Evolutionary conservation across 2,113 vertebrate species (phyloP).

Genomic region (Gallinago jamesoni): DNA sequence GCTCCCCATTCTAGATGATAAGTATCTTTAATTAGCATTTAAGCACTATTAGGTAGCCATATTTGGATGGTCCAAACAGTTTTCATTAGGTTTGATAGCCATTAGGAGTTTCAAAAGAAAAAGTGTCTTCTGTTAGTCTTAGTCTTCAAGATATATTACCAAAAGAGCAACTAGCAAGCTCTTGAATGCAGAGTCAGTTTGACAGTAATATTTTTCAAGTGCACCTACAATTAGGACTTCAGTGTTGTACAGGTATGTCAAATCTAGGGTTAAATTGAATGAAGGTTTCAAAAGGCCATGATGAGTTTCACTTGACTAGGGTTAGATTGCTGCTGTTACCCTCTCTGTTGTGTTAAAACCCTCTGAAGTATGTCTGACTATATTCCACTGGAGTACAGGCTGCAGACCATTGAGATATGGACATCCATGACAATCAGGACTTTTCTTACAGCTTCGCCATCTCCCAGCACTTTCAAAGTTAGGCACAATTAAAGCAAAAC

Average conservation of each 20-base stretch:
- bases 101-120: neutral
- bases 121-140: neutral
- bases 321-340: neutral
- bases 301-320: neutral
- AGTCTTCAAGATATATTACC: neutral
- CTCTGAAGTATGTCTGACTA: neutral
- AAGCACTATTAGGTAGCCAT: neutral
- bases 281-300: neutral
- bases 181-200: neutral
- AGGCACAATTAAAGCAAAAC: constrained; percentile 10
- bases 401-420: neutral
- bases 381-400: neutral
- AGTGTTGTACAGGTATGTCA: neutral
- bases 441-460: neutral
- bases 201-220: neutral
- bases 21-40: constrained; percentile 7
- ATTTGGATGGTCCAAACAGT: neutral
- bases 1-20: neutral
- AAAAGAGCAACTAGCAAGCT: neutral
- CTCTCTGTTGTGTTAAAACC: neutral
- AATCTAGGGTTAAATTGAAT: neutral
- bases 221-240: neutral
- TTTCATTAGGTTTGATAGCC: neutral
- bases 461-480: neutral
- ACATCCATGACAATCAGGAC: neutral